phyloP scores from a whole-genome alignment of 2,888 invertebrate species.

The Elaeidobius kamerunicus region DNA sequence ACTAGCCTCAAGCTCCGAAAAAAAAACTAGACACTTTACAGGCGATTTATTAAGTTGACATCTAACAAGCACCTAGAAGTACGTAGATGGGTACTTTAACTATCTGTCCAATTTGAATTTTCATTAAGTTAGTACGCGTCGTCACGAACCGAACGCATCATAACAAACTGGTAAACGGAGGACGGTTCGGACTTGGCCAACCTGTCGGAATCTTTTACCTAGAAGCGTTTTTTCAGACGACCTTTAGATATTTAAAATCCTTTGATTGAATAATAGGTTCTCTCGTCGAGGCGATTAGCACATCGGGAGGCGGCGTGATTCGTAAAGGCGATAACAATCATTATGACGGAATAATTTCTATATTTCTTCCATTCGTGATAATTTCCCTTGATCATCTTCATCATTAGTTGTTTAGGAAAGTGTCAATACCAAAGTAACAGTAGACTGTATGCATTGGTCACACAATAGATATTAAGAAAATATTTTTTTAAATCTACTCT shows the following conservation, averaged over 20 bases:
- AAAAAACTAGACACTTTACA: background rate
- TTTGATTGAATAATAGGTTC: conserved; percentile 20
- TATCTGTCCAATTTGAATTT: conserved; percentile 13
- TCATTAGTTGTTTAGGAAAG: too few species aligned
- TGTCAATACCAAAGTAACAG: too few species aligned
- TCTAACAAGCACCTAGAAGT: conserved; percentile 19
- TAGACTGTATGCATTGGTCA: too few species aligned
- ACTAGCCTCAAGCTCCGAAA: too few species aligned
- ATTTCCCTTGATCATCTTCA: too few species aligned
- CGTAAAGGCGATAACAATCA: background rate
- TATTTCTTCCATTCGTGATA: too few species aligned
- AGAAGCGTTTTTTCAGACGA: conserved; percentile 16
- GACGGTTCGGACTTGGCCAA: background rate
- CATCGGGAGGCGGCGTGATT: conserved; percentile 7
- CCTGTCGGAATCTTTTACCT: conserved; percentile 9
- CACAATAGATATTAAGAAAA: too few species aligned
- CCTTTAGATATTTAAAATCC: conserved; percentile 21
- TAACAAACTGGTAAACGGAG: conserved; percentile 20
- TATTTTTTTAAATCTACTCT: too few species aligned
- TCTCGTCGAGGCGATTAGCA: conserved; percentile 9
- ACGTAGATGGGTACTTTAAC: conserved; percentile 11
- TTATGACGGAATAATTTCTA: too few species aligned
- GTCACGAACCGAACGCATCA: conserved; percentile 21
- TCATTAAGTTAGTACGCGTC: conserved; percentile 19
- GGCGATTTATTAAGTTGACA: conserved; percentile 17